Evolutionary conservation across 2,113 vertebrate genomes (phyloP).

Genomic region (Apaloderma vittatum): DNA sequence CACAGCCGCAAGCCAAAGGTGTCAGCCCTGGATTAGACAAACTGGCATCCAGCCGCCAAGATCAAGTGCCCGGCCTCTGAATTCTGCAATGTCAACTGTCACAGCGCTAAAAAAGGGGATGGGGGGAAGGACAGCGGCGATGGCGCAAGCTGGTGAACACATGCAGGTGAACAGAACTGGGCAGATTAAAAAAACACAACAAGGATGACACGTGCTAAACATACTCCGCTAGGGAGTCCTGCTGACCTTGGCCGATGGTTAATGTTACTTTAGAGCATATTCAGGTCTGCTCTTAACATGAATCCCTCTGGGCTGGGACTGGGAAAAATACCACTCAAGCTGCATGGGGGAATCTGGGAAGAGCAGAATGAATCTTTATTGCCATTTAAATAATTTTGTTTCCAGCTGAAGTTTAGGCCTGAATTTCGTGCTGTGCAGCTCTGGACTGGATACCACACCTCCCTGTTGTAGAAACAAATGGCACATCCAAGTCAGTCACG

Average conservation of each 20-base stretch:
- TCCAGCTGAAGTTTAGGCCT: not conserved
- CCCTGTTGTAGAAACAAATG: not conserved
- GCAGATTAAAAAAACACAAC: not conserved
- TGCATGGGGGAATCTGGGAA: not conserved
- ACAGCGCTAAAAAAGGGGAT: not conserved
- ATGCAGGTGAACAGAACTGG: not conserved
- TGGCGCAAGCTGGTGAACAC: not conserved
- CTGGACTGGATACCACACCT: not conserved
- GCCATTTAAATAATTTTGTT: not conserved
- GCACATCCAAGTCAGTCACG: rapidly evolving
- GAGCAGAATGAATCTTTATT: not conserved
- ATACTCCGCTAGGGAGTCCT: not conserved
- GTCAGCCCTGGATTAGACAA: not conserved
- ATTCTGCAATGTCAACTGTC: not conserved
- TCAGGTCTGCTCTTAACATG: not conserved
- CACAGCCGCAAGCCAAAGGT: not conserved
- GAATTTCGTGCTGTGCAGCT: not conserved
- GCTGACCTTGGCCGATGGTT: slow-evolving; percentile 58
- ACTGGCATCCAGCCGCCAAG: not conserved
- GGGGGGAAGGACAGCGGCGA: not conserved
- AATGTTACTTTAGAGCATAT: not conserved
- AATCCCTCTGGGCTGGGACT: not conserved
- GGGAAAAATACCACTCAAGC: not conserved
- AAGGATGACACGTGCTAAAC: not conserved
- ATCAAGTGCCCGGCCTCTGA: not conserved